Evolutionary conservation across 1,140 invertebrate genomes (phyloP).

Genomic region (Leptopilina clavipes): DNA sequence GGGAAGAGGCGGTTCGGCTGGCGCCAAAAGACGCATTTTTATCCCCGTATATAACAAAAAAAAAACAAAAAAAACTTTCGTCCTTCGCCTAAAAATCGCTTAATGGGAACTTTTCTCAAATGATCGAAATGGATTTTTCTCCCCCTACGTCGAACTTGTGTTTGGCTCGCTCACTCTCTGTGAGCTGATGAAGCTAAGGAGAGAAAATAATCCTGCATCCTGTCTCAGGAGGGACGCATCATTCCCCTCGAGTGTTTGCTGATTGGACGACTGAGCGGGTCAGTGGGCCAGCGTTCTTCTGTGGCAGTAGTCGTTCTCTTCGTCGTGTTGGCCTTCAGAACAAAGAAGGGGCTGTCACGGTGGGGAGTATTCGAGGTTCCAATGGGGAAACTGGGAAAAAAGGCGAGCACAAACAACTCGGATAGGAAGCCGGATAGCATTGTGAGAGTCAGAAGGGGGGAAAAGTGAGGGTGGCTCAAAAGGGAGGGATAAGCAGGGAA

Average conservation of each 20-base stretch:
- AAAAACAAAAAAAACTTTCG: background rate
- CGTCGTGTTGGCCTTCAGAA: constrained; percentile 36
- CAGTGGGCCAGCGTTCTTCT: constrained; percentile 41
- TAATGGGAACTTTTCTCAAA: background rate
- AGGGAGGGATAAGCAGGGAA: constrained; percentile 39
- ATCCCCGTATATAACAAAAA: background rate
- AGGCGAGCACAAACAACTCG: constrained; percentile 35
- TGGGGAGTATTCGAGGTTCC: constrained; percentile 25
- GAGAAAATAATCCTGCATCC: background rate
- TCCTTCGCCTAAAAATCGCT: background rate
- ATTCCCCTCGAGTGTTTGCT: constrained; percentile 28
- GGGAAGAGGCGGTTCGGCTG: background rate
- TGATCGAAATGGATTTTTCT: background rate
- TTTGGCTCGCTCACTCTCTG: too few species aligned
- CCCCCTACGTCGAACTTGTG: too few species aligned
- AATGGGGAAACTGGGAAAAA: constrained; percentile 36
- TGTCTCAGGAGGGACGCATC: background rate
- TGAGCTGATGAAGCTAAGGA: background rate
- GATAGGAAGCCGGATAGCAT: background rate
- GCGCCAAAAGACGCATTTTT: background rate
- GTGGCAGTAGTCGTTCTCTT: constrained; percentile 36
- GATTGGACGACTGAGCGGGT: constrained; percentile 45
- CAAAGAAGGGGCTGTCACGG: constrained; percentile 35
- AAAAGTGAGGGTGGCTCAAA: constrained; percentile 33
- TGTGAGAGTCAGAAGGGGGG: constrained; percentile 3